Evolutionary conservation across 2,797 vertebrate species (phyloP).

Genomic region (Benthosema pterotum): DNA sequence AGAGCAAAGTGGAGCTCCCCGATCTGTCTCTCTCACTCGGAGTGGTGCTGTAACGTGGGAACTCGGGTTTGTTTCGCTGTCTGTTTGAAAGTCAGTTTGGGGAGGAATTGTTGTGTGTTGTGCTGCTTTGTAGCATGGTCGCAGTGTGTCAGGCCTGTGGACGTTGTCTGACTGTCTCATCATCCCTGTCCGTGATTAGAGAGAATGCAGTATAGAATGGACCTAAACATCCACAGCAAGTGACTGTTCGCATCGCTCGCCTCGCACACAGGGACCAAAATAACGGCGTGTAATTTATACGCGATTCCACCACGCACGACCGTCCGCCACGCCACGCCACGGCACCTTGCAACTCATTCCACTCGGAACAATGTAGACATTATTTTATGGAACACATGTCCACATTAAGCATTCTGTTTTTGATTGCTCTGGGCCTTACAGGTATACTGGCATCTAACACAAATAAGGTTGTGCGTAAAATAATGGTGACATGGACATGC

Average conservation of each 20-base stretch:
- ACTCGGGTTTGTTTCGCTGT: conserved; percentile 65
- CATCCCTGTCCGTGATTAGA: conserved; percentile 85
- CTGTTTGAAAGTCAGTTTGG: conserved; percentile 80
- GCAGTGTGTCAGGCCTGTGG: conserved; percentile 75
- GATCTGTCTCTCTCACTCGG: not conserved
- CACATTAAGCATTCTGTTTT: too few species aligned
- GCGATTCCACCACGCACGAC: conserved; percentile 62
- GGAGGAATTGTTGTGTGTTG: conserved; percentile 73
- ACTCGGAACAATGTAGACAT: conserved; percentile 19
- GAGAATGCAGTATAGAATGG: conserved; percentile 90
- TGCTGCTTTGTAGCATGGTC: conserved; percentile 67
- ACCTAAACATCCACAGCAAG: conserved; percentile 88
- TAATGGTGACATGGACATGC: conserved; percentile 20
- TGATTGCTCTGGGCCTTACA: too few species aligned
- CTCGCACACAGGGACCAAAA: conserved; percentile 73
- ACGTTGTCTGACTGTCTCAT: conserved; percentile 80
- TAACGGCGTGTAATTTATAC: conserved; percentile 68
- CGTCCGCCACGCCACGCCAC: too few species aligned
- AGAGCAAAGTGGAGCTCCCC: conserved; percentile 12
- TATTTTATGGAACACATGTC: too few species aligned
- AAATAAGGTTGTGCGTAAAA: conserved; percentile 40
- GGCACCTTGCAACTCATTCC: conserved; percentile 82
- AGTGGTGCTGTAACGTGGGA: conserved; percentile 46
- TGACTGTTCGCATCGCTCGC: too few species aligned
- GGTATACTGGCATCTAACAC: too few species aligned